A percentile compares a stretch with the other conserved stretches of the same genome.
Evolutionary conservation across 1,140 invertebrate species (phyloP).

Genomic region (Trigoniulus corallinus): DNA sequence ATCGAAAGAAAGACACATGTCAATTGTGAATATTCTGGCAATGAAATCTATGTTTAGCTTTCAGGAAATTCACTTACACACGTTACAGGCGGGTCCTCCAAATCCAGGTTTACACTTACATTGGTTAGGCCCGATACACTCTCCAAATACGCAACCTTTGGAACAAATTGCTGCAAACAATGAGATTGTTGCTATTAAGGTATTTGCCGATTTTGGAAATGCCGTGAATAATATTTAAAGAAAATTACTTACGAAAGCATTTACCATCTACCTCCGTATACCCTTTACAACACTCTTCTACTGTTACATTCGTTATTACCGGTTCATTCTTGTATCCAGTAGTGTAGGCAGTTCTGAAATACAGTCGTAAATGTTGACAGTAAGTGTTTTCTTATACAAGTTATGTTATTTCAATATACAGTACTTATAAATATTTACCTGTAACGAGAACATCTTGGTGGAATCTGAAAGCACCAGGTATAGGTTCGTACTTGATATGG

Average conservation of each 20-base stretch:
- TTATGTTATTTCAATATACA: background rate
- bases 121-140: conserved; percentile 61
- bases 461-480: conserved; percentile 64
- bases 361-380: conserved; percentile 7
- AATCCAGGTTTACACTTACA: conserved; percentile 75
- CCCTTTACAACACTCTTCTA: conserved; percentile 68
- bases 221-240: background rate
- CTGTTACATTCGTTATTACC: conserved; percentile 49
- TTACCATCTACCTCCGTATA: conserved; percentile 40
- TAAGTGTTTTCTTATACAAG: background rate
- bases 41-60: no score
- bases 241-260: conserved; percentile 18
- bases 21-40: conserved; percentile 4
- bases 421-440: conserved; percentile 21
- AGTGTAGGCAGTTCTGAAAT: conserved; percentile 19
- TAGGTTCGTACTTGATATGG: conserved; percentile 62
- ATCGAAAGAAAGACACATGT: conserved; percentile 15
- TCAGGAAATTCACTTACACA: conserved; percentile 48
- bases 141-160: conserved; percentile 61
- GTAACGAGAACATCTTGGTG: conserved; percentile 70
- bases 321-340: conserved; percentile 27
- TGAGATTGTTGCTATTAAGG: background rate
- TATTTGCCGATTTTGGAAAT: background rate
- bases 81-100: conserved; percentile 69
- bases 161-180: conserved; percentile 46